Base-by-base conservation (phyloP, 1,140 invertebrate species). In the Nebria ingens region DNA sequence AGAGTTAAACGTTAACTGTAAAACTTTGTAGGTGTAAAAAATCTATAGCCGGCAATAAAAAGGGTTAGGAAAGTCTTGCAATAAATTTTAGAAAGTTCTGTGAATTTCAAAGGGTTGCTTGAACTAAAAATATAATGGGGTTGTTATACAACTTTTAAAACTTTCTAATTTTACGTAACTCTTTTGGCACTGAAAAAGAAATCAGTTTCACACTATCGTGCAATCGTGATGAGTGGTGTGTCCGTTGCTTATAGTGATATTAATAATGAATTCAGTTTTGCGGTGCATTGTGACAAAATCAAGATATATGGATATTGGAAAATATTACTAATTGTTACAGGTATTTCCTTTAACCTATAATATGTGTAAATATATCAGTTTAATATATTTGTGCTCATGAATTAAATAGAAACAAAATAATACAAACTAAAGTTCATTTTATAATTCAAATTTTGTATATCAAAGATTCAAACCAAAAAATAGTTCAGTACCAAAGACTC, bases 121-220 rank as follows among this genome's bases (percentile, higher is more conserved):
- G n/a, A n/a, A n/a, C n/a, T n/a, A n/a, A n/a, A n/a, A n/a, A n/a
- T n/a, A n/a, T n/a, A n/a, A n/a, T n/a, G n/a, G n/a, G n/a, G n/a
- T n/a, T n/a, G n/a, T 11, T 12, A 4, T 45, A 45, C 6, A 9
- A 9, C 40, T 45, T 45, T 45, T 17, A 12, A 45, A 6, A 45
- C 40, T 45, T 45, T 45, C 40, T 45, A 45, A 45, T 45, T 45
- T 45, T 45, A 34, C 17, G 9, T 45, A 45, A 17, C 6, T 45
- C 6, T 45, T 45, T 45, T 6, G 17, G 15, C 25, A 29, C 17
- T 45, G 40, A 45, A 45, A 4, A 12, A 12, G 40, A 45, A 45
- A 45, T 11, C 15, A 45, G 40, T 45, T 45, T 17, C 9, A 17
- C 9, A 17, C 4, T 11, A 45, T 11, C 4, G 40, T 17, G 9